Base-by-base conservation (phyloP, 2,113 vertebrate genomes). In the Crotophaga sulcirostris region DNA sequence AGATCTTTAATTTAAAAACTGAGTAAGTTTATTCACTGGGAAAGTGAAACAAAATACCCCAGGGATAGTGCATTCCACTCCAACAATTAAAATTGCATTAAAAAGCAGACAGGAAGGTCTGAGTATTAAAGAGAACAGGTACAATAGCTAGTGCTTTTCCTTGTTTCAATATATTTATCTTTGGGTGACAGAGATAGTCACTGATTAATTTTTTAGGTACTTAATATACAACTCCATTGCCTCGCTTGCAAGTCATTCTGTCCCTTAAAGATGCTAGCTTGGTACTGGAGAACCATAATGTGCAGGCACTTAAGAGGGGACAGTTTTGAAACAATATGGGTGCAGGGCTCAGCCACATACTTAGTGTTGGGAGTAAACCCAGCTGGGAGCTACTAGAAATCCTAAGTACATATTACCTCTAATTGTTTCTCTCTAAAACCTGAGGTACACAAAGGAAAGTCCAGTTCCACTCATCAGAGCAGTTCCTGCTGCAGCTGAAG, bases 1-100 rank as follows among this genome's bases (percentile, higher is more conserved):
- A 76, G 89, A 98, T 97, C 97, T 98, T 98, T 97, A 98, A 98
- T 97, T 98, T 98, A 97, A 98, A 97, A 97, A 87, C 12, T 3
- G 5, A 94, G 62, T 77, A 81, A 93, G 89, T 97, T 97, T 98
- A 98, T 98, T 98, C 94, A 95, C 34, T 90, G 94, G 90, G 55
- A 97, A 98, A 97, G 92, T 72, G 67, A 76, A 91, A 95, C 75
- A 97, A 93, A 97, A 96, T 49, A 95, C 87, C 81, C 93, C 55
- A 49, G 36, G 92, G 95, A 97, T 9, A 89, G 64, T 33, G 77
- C 68, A 84, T 95, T 96, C 92, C 45, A 96, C 52, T 95, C 33
- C 62, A 93, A 97, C 90, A 98, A 97, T 97, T 97, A 97, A 97
- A 98, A 96, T 1, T 81, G 84, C 93, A 95, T 97, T 97, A 94